These are phyloP conservation scores for Cyclina sinensis DNA, from an alignment of 1,140 invertebrate species.

Conservation along the genomic window DNA sequence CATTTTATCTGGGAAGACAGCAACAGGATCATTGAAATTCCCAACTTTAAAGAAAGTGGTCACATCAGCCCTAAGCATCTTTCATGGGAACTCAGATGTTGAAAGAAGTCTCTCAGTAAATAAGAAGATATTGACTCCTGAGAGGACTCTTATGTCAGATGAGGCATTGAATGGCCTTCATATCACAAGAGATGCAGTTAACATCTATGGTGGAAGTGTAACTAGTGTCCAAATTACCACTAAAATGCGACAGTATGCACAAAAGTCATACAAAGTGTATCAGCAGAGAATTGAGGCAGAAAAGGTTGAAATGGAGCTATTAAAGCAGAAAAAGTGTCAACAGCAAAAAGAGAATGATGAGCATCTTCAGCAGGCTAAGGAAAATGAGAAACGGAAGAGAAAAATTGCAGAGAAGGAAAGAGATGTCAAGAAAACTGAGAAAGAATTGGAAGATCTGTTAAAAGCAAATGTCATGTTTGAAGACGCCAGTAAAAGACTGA, in stretches of 20 bases:
- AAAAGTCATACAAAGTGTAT: conserved; percentile 14
- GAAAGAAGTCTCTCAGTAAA: conserved; percentile 66
- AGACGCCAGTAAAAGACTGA: conserved; percentile 19
- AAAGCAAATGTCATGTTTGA: conserved; percentile 31
- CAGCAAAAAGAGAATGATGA: background rate
- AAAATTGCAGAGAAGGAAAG: conserved; percentile 18
- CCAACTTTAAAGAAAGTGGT: conserved; percentile 63
- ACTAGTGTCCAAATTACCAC: background rate
- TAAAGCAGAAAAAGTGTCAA: too few relatives aligned
- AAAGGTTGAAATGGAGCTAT: background rate
- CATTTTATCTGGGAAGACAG: conserved; percentile 29
- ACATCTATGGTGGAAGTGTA: too few relatives aligned
- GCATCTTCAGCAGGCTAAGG: background rate
- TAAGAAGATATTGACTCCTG: conserved; percentile 53
- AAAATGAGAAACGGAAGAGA: conserved; percentile 21
- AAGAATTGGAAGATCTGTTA: background rate
- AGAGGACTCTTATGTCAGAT: conserved; percentile 15
- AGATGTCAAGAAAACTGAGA: conserved; percentile 19
- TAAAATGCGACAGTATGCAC: background rate
- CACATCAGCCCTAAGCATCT: conserved; percentile 48
- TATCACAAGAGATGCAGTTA: conserved; percentile 40
- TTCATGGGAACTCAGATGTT: conserved; percentile 72
- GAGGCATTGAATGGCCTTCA: conserved; percentile 56
- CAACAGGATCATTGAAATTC: conserved; percentile 42
- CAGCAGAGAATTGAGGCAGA: conserved; percentile 3